Base-by-base conservation (phyloP, 2,113 vertebrate species). In the Riparia riparia region DNA sequence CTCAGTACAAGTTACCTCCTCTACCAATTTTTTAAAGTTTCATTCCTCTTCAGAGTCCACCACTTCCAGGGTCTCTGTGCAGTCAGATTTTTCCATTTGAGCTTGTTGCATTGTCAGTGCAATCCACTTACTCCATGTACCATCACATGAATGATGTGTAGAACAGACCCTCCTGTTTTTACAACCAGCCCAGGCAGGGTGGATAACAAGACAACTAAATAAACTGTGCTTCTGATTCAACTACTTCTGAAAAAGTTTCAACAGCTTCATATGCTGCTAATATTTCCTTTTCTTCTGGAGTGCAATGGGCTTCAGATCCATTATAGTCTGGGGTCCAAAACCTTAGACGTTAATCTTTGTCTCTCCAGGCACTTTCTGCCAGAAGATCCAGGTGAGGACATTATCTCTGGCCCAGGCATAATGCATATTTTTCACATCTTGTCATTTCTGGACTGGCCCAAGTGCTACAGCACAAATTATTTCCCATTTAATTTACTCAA, bases 341-440 rank as follows among this genome's bases (percentile, higher is more conserved):
- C 7, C 6, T 15, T 39, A 34, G 12, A 54, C 0, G 0, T 19
- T 41, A 45, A 28, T 9, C 2, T 79, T 32, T 17, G 32, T 61
- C 19, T 66, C 14, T 50, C 17, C 32, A 31, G 14, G 3, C 6
- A 9, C 3, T 45, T 79, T 63, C 24, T 56, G 24, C 17, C 14
- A 57, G 28, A 68, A 37, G 32, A 29, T 68, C 7, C 37, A 61
- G 28, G 7, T 44, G 8, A 32, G 17, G 8, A 20, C 20, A 32
- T 72, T 79, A 29, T 54, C 22, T 10, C 4, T 45, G 28, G 10
- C 12, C 56, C 24, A 56, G 4, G 17, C 5, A 16, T 31, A 57
- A 56, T n/a, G 14, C 32, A 10, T 14, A 5, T 54, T 68, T 79
- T 83, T 84, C 47, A n/a, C 5, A 31, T 42, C 16, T 54, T 84